Evolutionary conservation across 2,888 invertebrate species (phyloP).

Genomic region (Odiellus spinosus): DNA sequence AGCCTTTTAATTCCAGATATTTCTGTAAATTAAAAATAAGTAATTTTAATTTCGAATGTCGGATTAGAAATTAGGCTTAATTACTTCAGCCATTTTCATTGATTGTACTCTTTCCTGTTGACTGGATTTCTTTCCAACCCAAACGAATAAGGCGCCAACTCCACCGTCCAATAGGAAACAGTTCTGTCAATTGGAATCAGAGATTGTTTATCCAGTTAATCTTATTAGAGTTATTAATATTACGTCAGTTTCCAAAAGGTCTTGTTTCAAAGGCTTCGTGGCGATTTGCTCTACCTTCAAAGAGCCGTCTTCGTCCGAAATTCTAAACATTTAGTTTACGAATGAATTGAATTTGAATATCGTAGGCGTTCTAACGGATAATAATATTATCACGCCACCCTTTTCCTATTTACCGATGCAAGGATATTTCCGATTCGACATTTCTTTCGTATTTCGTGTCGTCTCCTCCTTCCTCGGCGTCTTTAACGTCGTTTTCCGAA

Average conservation of each 20-base stretch:
- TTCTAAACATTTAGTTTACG: conserved; percentile 19
- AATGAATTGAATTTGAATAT: not conserved
- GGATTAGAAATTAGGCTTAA: not conserved
- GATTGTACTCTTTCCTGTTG: conserved; percentile 29
- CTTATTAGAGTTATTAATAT: conserved; percentile 22
- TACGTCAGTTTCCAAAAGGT: conserved; percentile 51
- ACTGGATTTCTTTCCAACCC: conserved; percentile 33
- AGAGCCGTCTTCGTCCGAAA: conserved; percentile 37
- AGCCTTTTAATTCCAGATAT: conserved; percentile 25
- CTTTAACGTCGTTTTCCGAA: conserved; percentile 46
- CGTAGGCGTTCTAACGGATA: not conserved
- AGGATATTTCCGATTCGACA: conserved; percentile 19
- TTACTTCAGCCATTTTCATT: conserved; percentile 21
- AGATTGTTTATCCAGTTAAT: not conserved
- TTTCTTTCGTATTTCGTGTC: conserved; percentile 36
- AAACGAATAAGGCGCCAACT: conserved; percentile 31
- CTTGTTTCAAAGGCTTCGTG: conserved; percentile 53
- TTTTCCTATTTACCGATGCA: conserved; percentile 22
- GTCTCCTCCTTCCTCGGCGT: conserved; percentile 54
- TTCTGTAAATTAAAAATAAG: conserved; percentile 21
- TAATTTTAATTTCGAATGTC: not conserved
- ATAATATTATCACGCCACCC: not conserved
- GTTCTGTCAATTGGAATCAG: conserved; percentile 24
- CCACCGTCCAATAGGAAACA: conserved; percentile 34
- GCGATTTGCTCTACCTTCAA: conserved; percentile 48